Percentiles rank a stretch among this genome's conserved stretches.
phyloP scores from a whole-genome alignment of 2,888 invertebrate genomes.

The Azorinus chamasolen region DNA sequence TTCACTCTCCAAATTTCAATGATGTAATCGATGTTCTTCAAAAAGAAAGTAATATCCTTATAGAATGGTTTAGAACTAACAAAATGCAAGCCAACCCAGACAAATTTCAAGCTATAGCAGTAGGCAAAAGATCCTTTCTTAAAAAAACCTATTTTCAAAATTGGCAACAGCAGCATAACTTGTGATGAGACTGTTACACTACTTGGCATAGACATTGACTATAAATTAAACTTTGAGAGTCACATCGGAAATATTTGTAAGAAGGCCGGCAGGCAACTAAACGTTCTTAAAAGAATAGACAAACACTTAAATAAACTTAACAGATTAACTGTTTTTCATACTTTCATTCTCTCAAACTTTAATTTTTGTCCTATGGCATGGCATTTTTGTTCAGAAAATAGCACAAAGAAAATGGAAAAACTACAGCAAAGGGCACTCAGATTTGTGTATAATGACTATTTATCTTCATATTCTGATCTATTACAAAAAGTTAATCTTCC shows the following conservation, averaged over 20 bases:
- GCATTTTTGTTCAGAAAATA: no score
- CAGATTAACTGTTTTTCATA: slow-evolving; percentile 26
- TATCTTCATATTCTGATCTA: not conserved
- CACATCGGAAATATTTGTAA: slow-evolving; percentile 30
- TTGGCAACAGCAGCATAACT: slow-evolving; percentile 13
- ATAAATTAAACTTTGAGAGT: slow-evolving; percentile 29
- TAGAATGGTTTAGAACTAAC: slow-evolving; percentile 38
- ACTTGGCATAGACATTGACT: slow-evolving; percentile 29
- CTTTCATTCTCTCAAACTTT: no score
- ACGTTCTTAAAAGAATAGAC: no score
- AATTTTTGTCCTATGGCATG: no score
- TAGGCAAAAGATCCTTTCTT: slow-evolving; percentile 32
- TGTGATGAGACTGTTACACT: slow-evolving; percentile 32
- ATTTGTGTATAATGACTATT: no score
- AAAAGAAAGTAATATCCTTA: slow-evolving; percentile 21
- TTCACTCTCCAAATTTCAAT: not conserved
- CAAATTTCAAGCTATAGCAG: slow-evolving; percentile 33
- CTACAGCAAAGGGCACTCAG: no score
- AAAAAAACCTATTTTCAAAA: slow-evolving; percentile 22
- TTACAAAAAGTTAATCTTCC: no score
- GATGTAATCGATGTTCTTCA: slow-evolving; percentile 5
- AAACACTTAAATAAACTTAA: slow-evolving; percentile 29
- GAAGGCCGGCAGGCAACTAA: slow-evolving; percentile 39
- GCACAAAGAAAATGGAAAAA: no score
- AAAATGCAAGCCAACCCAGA: slow-evolving; percentile 32